Percentiles rank a stretch among this genome's conserved stretches.
Conservation (phyloP, 2,113 vertebrate genomes). For the Phrynosoma platyrhinos region DNA sequence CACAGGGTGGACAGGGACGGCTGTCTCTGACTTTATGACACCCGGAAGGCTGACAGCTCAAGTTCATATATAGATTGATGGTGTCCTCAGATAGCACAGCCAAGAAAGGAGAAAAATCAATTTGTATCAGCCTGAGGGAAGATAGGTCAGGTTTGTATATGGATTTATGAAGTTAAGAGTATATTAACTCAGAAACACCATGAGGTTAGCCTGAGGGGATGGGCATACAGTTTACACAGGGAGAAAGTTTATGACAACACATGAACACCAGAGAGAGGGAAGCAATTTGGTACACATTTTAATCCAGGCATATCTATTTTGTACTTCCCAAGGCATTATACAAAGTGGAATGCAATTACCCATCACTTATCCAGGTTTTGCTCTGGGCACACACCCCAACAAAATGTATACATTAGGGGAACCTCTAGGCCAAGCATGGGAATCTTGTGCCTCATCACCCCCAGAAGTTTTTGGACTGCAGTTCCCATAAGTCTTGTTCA, state of each 20-base stretch:
- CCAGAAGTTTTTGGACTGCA: no score
- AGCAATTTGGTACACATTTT: background rate
- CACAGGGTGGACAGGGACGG: background rate
- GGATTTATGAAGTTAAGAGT: constrained; percentile 48
- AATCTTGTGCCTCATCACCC: no score
- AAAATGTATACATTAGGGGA: no score
- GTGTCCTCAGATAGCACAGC: constrained; percentile 28
- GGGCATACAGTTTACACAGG: background rate
- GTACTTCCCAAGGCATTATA: background rate
- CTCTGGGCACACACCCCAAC: no score
- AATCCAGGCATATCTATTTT: background rate
- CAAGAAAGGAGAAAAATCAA: constrained; percentile 10
- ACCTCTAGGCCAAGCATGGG: no score
- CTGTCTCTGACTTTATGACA: constrained; percentile 19
- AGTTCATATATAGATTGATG: constrained; percentile 49
- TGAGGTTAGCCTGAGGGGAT: background rate
- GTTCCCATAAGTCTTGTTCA: no score
- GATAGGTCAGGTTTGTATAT: constrained; percentile 15
- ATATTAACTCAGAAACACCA: constrained; percentile 44
- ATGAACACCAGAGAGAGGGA: background rate
- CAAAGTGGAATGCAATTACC: background rate
- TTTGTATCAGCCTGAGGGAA: constrained; percentile 47
- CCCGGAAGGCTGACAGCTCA: constrained; percentile 39
- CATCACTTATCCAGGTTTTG: background rate
- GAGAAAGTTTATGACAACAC: background rate